Conservation (phyloP, 2,797 vertebrate species). For the Anniella stebbinsi region DNA sequence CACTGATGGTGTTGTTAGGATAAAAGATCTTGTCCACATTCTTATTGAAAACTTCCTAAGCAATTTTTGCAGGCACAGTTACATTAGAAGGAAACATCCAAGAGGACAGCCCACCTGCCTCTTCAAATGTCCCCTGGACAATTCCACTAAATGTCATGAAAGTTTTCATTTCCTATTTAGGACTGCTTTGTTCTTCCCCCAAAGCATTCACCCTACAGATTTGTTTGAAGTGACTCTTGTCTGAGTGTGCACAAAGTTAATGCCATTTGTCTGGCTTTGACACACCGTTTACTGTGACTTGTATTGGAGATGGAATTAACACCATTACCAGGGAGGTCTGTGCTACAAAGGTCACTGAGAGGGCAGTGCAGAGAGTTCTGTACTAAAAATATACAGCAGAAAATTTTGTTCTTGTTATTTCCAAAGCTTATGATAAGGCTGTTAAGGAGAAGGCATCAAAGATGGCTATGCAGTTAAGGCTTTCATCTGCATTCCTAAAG, state of each 20-base stretch:
- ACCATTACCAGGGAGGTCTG: conserved; percentile 37
- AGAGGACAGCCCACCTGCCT: background rate
- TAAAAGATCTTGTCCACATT: background rate
- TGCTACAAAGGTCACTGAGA: conserved; percentile 38
- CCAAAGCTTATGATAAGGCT: conserved; percentile 42
- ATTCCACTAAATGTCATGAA: background rate
- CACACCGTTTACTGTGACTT: conserved; percentile 30
- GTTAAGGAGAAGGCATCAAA: conserved; percentile 22
- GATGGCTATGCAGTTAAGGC: conserved; percentile 20
- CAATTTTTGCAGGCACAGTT: conserved; percentile 16
- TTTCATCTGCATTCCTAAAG: conserved; percentile 5
- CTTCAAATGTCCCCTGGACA: background rate
- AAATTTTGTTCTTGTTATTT: conserved; percentile 46
- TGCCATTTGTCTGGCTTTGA: conserved; percentile 34
- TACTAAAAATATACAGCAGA: conserved; percentile 45
- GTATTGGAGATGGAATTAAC: conserved; percentile 38
- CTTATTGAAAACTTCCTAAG: conserved; percentile 8
- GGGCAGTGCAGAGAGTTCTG: conserved; percentile 38
- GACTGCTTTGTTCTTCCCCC: background rate
- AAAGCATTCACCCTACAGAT: conserved; percentile 15
- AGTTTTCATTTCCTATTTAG: conserved; percentile 10
- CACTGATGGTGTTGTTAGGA: background rate
- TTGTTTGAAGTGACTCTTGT: conserved; percentile 32
- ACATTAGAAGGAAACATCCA: background rate
- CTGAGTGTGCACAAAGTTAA: conserved; percentile 25